Percentiles rank a stretch among this genome's conserved stretches.
phyloP scores from a whole-genome alignment of 2,113 vertebrate genomes.

The Macaca nemestrina region DNA sequence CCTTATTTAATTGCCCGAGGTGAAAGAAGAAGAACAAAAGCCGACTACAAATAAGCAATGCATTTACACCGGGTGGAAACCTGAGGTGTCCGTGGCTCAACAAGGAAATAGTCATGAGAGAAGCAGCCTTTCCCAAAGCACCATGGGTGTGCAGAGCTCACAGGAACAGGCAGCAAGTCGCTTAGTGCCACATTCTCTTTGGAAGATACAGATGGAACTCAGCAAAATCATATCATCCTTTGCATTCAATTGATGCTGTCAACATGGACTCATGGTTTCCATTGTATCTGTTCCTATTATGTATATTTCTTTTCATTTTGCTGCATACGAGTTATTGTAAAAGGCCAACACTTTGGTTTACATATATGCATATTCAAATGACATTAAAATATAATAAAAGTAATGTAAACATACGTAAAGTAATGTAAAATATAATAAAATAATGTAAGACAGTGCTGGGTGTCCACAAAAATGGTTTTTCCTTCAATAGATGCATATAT shows the following conservation, averaged over 20 bases:
- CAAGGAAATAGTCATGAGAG: fast-evolving
- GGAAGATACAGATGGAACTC: background rate
- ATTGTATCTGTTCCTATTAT: background rate
- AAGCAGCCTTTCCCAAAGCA: fast-evolving
- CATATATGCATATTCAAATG: background rate
- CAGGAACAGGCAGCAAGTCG: fast-evolving
- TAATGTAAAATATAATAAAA: background rate
- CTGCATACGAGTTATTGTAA: no score
- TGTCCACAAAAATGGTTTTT: background rate
- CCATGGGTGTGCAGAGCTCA: fast-evolving
- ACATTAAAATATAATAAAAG: background rate
- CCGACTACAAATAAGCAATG: fast-evolving
- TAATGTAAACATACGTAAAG: no score
- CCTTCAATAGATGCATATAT: background rate
- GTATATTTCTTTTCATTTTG: background rate
- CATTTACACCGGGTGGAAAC: fast-evolving
- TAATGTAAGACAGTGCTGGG: no score
- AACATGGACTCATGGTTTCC: fast-evolving
- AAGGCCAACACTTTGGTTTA: background rate
- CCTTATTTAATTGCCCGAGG: fast-evolving
- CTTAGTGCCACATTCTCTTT: fast-evolving
- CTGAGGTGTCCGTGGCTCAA: fast-evolving
- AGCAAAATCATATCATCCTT: fast-evolving
- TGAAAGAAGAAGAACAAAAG: background rate
- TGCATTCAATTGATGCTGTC: fast-evolving